These are phyloP conservation scores for Tetragonula carbonaria DNA, from an alignment of 2,888 invertebrate genomes.

Conservation along the genomic window DNA sequence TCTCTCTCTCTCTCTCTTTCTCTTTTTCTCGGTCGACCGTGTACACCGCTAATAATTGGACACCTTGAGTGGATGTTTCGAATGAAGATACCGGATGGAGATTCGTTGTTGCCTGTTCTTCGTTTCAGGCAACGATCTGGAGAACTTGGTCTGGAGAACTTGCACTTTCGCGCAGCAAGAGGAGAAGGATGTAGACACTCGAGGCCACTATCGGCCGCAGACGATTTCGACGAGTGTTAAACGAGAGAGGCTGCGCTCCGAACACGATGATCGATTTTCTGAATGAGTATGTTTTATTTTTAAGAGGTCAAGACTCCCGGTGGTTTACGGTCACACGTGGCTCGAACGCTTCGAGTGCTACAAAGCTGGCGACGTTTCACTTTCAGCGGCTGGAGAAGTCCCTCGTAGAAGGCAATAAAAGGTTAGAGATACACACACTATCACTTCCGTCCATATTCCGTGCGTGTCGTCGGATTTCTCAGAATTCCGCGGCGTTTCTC, in stretches of 20 bases:
- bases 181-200: slow-evolving; percentile 41
- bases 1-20: slow-evolving; percentile 16
- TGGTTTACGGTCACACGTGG: slow-evolving; percentile 28
- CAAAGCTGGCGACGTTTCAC: slow-evolving; percentile 18
- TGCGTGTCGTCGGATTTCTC: background rate
- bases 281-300: slow-evolving; percentile 17
- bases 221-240: slow-evolving; percentile 5
- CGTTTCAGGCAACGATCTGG: background rate
- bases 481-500: background rate
- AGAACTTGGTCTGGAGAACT: background rate
- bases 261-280: slow-evolving; percentile 2
- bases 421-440: background rate
- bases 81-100: slow-evolving; percentile 51
- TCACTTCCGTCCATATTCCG: background rate
- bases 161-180: background rate
- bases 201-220: slow-evolving; percentile 6
- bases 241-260: background rate
- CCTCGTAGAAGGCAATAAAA: background rate
- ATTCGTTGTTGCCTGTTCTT: slow-evolving; percentile 5
- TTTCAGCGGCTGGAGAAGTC: background rate
- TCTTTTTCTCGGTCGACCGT: background rate
- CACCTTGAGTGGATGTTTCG: slow-evolving; percentile 50
- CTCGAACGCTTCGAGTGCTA: background rate
- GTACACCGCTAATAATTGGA: slow-evolving; percentile 63
- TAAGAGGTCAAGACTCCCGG: slow-evolving; percentile 14